These are phyloP conservation scores for Cremastinae sp. DNA, from an alignment of 2,888 invertebrate species.

Conservation along the genomic window DNA sequence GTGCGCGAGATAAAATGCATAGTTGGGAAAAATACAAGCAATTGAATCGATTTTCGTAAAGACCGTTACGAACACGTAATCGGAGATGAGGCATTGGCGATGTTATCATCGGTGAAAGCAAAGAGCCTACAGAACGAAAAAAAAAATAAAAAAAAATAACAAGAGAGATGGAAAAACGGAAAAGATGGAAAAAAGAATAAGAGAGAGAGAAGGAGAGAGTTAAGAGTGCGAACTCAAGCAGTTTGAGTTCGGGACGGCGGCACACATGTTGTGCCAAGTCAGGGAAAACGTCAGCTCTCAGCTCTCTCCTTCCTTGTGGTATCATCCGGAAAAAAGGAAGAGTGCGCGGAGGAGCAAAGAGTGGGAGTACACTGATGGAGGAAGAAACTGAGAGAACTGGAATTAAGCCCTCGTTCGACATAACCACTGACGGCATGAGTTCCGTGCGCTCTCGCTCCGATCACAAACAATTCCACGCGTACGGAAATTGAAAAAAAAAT, in stretches of 20 bases:
- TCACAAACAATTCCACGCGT: too few relatives aligned
- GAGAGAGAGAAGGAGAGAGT: slow-evolving; percentile 23
- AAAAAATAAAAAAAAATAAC: too few relatives aligned
- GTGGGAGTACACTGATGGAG: slow-evolving; percentile 38
- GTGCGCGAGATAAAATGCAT: not conserved
- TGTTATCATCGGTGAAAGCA: slow-evolving; percentile 77
- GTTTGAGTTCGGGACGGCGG: slow-evolving; percentile 74
- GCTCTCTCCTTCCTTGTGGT: slow-evolving; percentile 60
- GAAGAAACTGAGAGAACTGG: slow-evolving; percentile 59
- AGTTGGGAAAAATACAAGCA: not conserved
- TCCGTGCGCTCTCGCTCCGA: slow-evolving; percentile 49
- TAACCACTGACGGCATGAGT: slow-evolving; percentile 67
- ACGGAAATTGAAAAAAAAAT: slow-evolving; percentile 39
- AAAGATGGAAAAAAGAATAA: not conserved
- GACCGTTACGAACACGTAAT: slow-evolving; percentile 63
- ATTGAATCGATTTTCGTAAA: slow-evolving; percentile 12
- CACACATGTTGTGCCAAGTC: slow-evolving; percentile 79
- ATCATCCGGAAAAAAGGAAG: slow-evolving; percentile 67
- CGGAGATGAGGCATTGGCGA: slow-evolving; percentile 67
- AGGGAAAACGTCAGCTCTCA: slow-evolving; percentile 75
- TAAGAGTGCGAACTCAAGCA: slow-evolving; percentile 77
- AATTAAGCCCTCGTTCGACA: slow-evolving; percentile 71
- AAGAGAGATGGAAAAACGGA: slow-evolving; percentile 13
- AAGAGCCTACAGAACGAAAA: slow-evolving; percentile 71
- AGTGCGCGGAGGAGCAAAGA: slow-evolving; percentile 28